These are phyloP conservation scores for Alsophila aescularia DNA, from an alignment of 2,888 invertebrate species.

Conservation along the genomic window DNA sequence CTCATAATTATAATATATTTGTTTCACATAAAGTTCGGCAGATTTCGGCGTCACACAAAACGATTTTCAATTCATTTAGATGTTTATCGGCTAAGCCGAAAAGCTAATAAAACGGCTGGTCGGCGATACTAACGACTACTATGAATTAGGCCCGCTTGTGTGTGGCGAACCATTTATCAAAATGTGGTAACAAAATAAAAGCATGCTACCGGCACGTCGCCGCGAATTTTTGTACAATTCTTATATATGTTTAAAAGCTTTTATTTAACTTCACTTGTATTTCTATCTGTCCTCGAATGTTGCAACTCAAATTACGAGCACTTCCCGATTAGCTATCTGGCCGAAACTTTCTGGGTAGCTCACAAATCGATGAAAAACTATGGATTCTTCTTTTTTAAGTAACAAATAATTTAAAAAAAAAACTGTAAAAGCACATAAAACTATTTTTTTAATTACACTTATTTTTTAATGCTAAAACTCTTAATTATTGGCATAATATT, in stretches of 20 bases:
- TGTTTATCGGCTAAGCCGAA: conserved; percentile 77
- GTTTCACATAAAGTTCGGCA: conserved; percentile 73
- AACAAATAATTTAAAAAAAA: too few species aligned
- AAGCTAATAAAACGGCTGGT: conserved; percentile 67
- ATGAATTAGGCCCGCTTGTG: conserved; percentile 34
- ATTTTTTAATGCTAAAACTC: too few species aligned
- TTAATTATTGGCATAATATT: too few species aligned
- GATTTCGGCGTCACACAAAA: conserved; percentile 65
- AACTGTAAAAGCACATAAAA: too few species aligned
- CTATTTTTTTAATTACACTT: too few species aligned
- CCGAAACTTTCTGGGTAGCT: too few species aligned
- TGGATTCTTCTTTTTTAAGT: too few species aligned
- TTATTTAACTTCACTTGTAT: not conserved
- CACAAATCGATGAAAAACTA: too few species aligned
- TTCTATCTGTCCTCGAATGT: too few species aligned
- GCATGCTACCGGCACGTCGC: conserved; percentile 18
- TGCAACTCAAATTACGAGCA: too few species aligned
- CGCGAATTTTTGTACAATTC: too few species aligned
- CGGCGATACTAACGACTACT: conserved; percentile 48
- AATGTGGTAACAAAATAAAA: conserved; percentile 31
- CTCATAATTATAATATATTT: conserved; percentile 57
- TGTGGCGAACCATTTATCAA: conserved; percentile 34
- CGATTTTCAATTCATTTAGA: conserved; percentile 76
- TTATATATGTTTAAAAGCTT: conserved; percentile 11
- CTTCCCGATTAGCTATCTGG: too few species aligned